phyloP scores from a whole-genome alignment of 2,888 invertebrate genomes.

The Priocnemis perturbator region DNA sequence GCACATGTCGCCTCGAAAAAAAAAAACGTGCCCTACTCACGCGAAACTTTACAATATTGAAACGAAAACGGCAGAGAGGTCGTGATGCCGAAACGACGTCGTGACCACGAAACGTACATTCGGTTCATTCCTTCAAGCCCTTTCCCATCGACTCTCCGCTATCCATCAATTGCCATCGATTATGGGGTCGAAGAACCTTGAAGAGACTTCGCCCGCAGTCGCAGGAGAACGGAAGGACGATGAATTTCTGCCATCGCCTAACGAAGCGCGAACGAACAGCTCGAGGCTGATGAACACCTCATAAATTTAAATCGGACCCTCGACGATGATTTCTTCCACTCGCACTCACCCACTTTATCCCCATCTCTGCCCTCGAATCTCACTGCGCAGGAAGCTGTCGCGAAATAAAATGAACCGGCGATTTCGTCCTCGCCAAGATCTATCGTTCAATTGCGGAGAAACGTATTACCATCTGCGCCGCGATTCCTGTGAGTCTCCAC shows the following conservation, averaged over 20 bases:
- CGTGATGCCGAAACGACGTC: slow-evolving; percentile 42
- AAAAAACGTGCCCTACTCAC: no score
- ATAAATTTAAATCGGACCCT: slow-evolving; percentile 45
- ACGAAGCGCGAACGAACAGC: slow-evolving; percentile 39
- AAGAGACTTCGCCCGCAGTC: slow-evolving; percentile 13
- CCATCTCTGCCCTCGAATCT: not conserved
- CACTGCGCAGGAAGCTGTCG: not conserved
- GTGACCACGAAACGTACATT: slow-evolving; percentile 35
- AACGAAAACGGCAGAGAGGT: slow-evolving; percentile 26
- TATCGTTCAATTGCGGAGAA: not conserved
- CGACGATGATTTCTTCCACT: slow-evolving; percentile 16
- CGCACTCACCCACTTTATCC: not conserved
- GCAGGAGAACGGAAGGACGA: slow-evolving; percentile 4
- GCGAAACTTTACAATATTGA: no score
- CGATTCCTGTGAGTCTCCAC: no score
- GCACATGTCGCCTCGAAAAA: no score
- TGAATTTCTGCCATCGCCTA: slow-evolving; percentile 15
- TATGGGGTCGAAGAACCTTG: slow-evolving; percentile 39
- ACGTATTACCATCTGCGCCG: no score
- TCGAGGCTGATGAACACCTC: slow-evolving; percentile 37
- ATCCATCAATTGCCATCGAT: not conserved
- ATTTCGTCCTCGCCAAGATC: not conserved
- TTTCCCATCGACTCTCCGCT: slow-evolving; percentile 15
- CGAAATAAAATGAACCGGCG: no score
- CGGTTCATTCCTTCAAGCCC: not conserved